phyloP scores from a whole-genome alignment of 1,140 invertebrate species.

The Chlorops oryzae region DNA sequence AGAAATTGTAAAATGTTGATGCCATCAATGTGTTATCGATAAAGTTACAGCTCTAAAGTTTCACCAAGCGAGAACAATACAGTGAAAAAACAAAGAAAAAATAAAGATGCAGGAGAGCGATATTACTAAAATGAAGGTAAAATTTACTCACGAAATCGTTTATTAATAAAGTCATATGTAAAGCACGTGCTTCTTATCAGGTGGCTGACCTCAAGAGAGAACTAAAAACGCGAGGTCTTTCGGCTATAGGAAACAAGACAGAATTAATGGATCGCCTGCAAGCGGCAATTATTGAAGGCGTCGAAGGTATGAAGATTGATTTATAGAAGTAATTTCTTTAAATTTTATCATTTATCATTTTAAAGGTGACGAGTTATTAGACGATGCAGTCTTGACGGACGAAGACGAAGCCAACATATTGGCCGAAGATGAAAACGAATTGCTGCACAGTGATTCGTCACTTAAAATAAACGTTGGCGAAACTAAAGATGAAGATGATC shows the following conservation, averaged over 20 bases:
- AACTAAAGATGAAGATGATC: constrained; percentile 5
- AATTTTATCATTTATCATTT: too few species aligned
- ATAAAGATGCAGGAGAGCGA: constrained; percentile 38
- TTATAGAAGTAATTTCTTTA: constrained; percentile 31
- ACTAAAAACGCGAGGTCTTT: constrained; percentile 67
- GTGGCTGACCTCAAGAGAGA: constrained; percentile 74
- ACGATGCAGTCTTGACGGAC: constrained; percentile 35
- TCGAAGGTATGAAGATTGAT: constrained; percentile 48
- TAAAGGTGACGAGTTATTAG: constrained; percentile 17
- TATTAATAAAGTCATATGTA: neutral
- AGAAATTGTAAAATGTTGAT: too few species aligned
- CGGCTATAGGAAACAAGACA: constrained; percentile 70
- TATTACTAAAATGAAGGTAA: constrained; percentile 46
- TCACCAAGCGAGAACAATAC: too few species aligned
- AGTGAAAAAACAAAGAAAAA: neutral
- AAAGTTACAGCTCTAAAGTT: too few species aligned
- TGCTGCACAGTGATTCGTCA: constrained; percentile 15
- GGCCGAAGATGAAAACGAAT: constrained; percentile 33
- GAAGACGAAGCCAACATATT: constrained; percentile 33
- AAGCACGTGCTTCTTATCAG: constrained; percentile 39
- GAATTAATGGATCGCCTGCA: constrained; percentile 71
- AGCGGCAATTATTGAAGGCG: constrained; percentile 55
- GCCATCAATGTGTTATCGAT: too few species aligned
- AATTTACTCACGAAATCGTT: neutral
- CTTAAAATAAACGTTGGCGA: neutral